Conservation (phyloP, 2,797 vertebrate species). For the Acanthornis magna region DNA sequence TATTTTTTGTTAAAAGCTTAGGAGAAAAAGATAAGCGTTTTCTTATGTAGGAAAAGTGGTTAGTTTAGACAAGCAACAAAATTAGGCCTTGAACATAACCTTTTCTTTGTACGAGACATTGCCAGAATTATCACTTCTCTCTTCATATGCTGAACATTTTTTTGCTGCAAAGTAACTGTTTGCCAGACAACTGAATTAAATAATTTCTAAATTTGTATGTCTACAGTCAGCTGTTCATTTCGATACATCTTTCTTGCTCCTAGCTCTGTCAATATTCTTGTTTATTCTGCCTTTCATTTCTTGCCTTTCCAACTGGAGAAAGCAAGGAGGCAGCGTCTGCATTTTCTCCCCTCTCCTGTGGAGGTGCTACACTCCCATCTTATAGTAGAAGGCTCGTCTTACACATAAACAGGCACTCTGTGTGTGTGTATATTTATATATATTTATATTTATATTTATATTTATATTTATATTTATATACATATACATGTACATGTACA, state of each 20-base stretch:
- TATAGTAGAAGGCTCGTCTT: background rate
- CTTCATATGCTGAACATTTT: background rate
- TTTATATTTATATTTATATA: too few relatives aligned
- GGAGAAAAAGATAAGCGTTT: background rate
- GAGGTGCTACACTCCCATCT: background rate
- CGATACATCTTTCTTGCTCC: background rate
- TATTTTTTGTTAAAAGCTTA: background rate
- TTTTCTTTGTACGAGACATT: background rate
- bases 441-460: too few relatives aligned
- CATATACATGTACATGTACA: too few relatives aligned
- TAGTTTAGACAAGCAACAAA: background rate
- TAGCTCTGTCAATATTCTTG: background rate
- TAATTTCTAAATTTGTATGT: background rate
- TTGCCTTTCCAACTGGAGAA: background rate
- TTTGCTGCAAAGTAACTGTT: background rate
- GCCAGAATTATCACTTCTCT: background rate
- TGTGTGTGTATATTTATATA: accelerated
- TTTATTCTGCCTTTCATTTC: background rate
- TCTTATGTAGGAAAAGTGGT: background rate
- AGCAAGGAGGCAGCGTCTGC: background rate
- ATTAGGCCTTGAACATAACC: background rate
- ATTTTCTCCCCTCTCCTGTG: background rate
- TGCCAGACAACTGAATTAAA: background rate
- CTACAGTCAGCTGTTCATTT: background rate
- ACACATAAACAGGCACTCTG: background rate